These are phyloP conservation scores for Tinea semifulvella DNA, from an alignment of 2,888 invertebrate species.

Conservation along the genomic window DNA sequence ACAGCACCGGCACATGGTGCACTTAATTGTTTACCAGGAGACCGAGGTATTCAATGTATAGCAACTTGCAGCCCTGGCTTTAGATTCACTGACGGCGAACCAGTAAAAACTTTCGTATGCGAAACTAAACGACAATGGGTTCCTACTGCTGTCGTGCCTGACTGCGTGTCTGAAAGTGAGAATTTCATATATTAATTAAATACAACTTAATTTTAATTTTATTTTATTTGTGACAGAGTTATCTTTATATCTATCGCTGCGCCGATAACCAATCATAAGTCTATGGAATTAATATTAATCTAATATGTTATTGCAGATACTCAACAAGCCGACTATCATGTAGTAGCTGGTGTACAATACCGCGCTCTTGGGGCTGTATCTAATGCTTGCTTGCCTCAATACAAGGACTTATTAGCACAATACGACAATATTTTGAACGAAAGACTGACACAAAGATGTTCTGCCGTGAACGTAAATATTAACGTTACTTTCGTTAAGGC, in stretches of 20 bases:
- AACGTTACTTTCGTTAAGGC: constrained; percentile 91
- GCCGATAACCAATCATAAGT: too few species aligned
- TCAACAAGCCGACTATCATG: constrained; percentile 94
- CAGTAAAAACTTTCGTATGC: constrained; percentile 87
- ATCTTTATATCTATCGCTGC: not conserved
- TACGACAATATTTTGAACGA: constrained; percentile 82
- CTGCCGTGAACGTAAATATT: constrained; percentile 93
- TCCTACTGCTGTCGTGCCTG: constrained; percentile 90
- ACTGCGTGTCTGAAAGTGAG: constrained; percentile 92
- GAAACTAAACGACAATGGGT: constrained; percentile 84
- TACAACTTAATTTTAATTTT: not conserved
- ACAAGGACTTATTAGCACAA: constrained; percentile 83
- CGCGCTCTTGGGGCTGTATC: constrained; percentile 91
- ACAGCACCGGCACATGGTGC: constrained; percentile 89
- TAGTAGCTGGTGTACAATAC: constrained; percentile 85
- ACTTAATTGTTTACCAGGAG: constrained; percentile 85
- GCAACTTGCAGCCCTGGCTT: constrained; percentile 90
- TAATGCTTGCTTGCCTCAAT: constrained; percentile 82
- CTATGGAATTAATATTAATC: too few species aligned
- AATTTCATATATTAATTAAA: too few species aligned
- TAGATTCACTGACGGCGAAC: constrained; percentile 90
- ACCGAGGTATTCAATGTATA: constrained; percentile 85
- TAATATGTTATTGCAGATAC: constrained; percentile 79
- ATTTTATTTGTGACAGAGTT: not conserved
- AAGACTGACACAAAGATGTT: constrained; percentile 89